Evolutionary conservation across 1,140 invertebrate species (phyloP).

Genomic region (Drosophila jambulina): DNA sequence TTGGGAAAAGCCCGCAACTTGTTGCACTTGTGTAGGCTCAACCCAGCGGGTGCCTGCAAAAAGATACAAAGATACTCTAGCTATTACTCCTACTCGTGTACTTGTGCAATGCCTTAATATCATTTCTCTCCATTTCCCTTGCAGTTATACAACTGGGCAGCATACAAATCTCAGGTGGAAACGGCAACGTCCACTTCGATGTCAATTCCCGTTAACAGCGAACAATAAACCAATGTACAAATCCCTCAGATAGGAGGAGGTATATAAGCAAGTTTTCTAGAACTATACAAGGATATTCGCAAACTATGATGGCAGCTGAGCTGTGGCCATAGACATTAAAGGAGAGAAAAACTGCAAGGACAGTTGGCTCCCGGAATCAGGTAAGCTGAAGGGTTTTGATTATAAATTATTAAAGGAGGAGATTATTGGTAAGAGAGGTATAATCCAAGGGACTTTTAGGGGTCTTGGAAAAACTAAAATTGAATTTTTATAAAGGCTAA

Average conservation of each 20-base stretch:
- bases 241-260: conserved; percentile 5
- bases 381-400: conserved; percentile 20
- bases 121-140: conserved; percentile 32
- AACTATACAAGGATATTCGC: conserved; percentile 1
- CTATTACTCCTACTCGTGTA: not conserved
- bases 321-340: conserved; percentile 15
- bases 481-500: no score
- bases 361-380: conserved; percentile 35
- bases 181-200: conserved; percentile 20
- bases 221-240: conserved; percentile 47
- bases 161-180: conserved; percentile 28
- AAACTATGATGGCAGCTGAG: conserved; percentile 8
- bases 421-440: no score
- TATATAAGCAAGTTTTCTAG: conserved; percentile 1
- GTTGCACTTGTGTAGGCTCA: conserved; percentile 48
- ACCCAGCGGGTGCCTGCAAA: conserved; percentile 20
- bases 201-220: conserved; percentile 39
- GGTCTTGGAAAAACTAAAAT: no score
- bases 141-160: conserved; percentile 52
- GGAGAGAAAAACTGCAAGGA: conserved; percentile 11
- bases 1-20: conserved; percentile 26
- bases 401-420: no score
- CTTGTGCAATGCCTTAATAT: conserved; percentile 32
- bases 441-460: no score
- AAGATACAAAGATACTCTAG: not conserved